Evolutionary conservation across 1,140 invertebrate species (phyloP).

Genomic region (Oncopodura yosiiana): DNA sequence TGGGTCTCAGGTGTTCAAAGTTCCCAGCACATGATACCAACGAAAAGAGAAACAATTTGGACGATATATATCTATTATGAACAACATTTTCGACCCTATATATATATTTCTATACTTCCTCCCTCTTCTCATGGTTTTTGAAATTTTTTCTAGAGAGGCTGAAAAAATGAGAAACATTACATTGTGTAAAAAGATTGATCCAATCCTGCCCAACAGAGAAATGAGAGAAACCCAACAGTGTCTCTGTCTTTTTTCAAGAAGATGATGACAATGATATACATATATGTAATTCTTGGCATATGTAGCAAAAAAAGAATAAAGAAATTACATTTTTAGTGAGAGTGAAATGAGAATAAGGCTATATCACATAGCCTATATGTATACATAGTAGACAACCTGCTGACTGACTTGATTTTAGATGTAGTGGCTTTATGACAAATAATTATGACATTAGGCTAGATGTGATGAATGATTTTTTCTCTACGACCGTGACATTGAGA

Average conservation of each 20-base stretch:
- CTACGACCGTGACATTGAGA: no score
- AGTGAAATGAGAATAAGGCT: background rate
- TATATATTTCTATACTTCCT: no score
- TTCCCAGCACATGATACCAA: no score
- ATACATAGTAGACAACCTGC: no score
- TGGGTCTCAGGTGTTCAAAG: slow-evolving; percentile 29
- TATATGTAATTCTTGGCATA: no score
- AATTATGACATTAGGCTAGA: slow-evolving; percentile 17
- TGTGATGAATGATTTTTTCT: slow-evolving; percentile 20
- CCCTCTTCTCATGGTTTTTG: no score
- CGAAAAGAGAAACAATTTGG: no score
- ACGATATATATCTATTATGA: no score
- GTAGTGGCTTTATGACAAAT: slow-evolving; percentile 11
- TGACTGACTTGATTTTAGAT: background rate
- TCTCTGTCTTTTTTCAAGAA: background rate
- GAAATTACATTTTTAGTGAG: slow-evolving; percentile 4
- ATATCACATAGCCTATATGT: no score
- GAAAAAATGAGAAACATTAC: background rate
- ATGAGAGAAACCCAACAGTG: background rate
- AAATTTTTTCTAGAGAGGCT: no score
- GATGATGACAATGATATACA: background rate
- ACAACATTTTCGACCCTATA: no score
- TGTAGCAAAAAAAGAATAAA: background rate
- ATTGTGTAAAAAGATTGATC: slow-evolving; percentile 12
- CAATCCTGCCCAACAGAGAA: background rate